Base-by-base conservation (phyloP, 2,888 invertebrate genomes). In the Caenorhabditis angaria region DNA sequence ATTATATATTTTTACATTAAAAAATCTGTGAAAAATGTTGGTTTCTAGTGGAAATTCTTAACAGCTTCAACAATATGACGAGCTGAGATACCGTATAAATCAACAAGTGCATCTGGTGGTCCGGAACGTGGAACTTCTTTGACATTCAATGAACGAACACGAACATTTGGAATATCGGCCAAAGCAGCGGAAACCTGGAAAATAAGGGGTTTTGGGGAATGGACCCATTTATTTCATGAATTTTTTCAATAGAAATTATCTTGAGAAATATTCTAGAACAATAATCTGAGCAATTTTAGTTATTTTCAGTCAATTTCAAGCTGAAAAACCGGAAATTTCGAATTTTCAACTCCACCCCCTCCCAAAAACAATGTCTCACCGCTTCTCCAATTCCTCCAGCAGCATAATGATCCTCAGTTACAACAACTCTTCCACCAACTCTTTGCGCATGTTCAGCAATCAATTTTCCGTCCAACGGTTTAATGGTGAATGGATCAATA, bases 361-460 rank as follows among this genome's bases (percentile, higher is more conserved):
- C n/a, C n/a, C n/a, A n/a, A n/a, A n/a, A n/a, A n/a, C n/a, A n/a
- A n/a, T n/a, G n/a, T n/a, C n/a, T n/a, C n/a, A n/a, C 97, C 22
- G 97, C 96, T 88, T 99, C 97, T 71, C 99, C 99, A 64, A 99
- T 88, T 61, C 99, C 99, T 76, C 99, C 94, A 92, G 84, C 94
- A 78, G 93, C 92, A 88, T 99, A 99, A 89, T 99, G 99, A 88
- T 99, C 99, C 89, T 99, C 99, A 0, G 97, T 95, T 41, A 95
- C 94, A 59, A 99, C 88, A 64, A 99, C 91, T 73, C 91, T 90
- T 51, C 86, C 86, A 56, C 85, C 86, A 35, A 76, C 81, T 28
- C 82, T 72, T 8, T 62, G 61, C 14, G 80, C 96, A 88, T 94
- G 92, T 61, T 90, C 89, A 50, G 92, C 88, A 50, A 99, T 92